Evolutionary conservation across 2,888 invertebrate species (phyloP).

Genomic region (Venustoraphidia nigricollis): DNA sequence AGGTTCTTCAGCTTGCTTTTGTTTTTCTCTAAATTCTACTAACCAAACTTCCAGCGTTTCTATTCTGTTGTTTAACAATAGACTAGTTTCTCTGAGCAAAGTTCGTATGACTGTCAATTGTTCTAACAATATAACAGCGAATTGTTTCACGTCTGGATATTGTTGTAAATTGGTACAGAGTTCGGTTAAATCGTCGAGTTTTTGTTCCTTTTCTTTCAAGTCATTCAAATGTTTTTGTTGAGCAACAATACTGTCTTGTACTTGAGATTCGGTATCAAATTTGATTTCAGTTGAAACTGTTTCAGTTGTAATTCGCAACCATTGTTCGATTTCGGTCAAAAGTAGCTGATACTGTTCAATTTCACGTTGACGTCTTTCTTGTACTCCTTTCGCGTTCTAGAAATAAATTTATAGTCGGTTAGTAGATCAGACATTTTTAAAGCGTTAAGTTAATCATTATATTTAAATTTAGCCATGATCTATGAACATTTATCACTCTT

Average conservation of each 20-base stretch:
- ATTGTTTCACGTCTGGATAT: conserved; percentile 29
- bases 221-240: conserved; percentile 23
- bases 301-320: conserved; percentile 31
- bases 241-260: conserved; percentile 20
- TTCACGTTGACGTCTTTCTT: conserved; percentile 36
- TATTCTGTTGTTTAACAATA: conserved; percentile 42
- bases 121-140: conserved; percentile 32
- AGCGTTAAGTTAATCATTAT: no score
- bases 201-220: conserved; percentile 30
- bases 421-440: no score
- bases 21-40: conserved; percentile 22
- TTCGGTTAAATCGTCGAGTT: conserved; percentile 30
- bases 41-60: conserved; percentile 35
- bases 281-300: conserved; percentile 18
- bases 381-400: conserved; percentile 35
- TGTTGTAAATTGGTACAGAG: conserved; percentile 32
- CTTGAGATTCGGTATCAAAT: conserved; percentile 17
- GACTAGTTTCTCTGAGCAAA: conserved; percentile 43
- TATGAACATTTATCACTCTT: no score
- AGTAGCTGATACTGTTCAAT: conserved; percentile 35
- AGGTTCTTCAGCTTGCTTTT: conserved; percentile 18
- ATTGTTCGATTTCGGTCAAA: conserved; percentile 36
- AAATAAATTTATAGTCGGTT: conserved; percentile 10
- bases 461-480: no score
- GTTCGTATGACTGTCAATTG: conserved; percentile 39